These are phyloP conservation scores for Lepisosteus osseus DNA, from an alignment of 2,113 vertebrate genomes.

Conservation along the genomic window DNA sequence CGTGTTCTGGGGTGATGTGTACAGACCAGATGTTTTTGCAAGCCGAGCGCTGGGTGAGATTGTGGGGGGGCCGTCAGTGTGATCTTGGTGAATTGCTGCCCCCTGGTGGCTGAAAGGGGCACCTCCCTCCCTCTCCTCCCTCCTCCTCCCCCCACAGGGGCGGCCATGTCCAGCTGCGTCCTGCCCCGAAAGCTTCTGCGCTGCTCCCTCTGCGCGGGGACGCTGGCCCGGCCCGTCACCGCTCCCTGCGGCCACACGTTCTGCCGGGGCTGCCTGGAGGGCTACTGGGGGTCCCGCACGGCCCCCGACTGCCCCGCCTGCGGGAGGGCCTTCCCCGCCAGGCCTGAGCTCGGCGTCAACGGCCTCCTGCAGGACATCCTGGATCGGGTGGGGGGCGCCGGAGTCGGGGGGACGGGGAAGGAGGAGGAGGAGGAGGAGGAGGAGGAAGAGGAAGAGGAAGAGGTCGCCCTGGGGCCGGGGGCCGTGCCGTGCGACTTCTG, in stretches of 20 bases:
- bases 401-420: fast-evolving
- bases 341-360: slow-evolving; percentile 45
- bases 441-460: fast-evolving
- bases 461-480: slow-evolving; percentile 17
- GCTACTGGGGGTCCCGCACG: slow-evolving; percentile 33
- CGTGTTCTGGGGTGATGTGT: too few species aligned
- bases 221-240: slow-evolving; percentile 54
- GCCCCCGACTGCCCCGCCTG: slow-evolving; percentile 53
- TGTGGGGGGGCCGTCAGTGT: too few species aligned
- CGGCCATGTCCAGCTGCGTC: too few species aligned
- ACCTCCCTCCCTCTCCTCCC: too few species aligned
- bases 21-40: too few species aligned
- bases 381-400: slow-evolving; percentile 22
- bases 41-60: too few species aligned
- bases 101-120: too few species aligned
- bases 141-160: too few species aligned
- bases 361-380: slow-evolving; percentile 49
- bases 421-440: fast-evolving
- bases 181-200: slow-evolving; percentile 46
- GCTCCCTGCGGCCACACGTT: slow-evolving; percentile 69
- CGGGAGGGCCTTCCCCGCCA: slow-evolving; percentile 27
- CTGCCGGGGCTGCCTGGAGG: slow-evolving; percentile 55
- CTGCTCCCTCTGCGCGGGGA: slow-evolving; percentile 66
- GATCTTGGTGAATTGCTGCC: too few species aligned
- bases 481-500: slow-evolving; percentile 74